A percentile compares a stretch with the other conserved stretches of the same genome.
Evolutionary conservation across 2,888 invertebrate genomes (phyloP).

Genomic region (Sabatieria punctata): DNA sequence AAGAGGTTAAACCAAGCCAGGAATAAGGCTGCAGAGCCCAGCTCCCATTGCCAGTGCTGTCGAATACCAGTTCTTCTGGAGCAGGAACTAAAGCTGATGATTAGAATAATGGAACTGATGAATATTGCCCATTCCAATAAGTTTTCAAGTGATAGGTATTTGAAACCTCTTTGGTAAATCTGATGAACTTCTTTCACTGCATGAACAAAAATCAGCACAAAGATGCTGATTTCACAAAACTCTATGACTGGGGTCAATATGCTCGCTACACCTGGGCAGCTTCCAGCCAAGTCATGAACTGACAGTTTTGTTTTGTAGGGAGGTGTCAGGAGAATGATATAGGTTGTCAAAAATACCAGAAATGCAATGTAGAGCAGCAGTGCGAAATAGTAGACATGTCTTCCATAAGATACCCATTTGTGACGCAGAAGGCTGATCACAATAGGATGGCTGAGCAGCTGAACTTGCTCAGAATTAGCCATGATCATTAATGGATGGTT

Average conservation of each 20-base stretch:
- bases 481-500: conserved; percentile 36
- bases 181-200: conserved; percentile 36
- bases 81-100: conserved; percentile 35
- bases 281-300: too few relatives aligned
- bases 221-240: too few relatives aligned
- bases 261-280: conserved; percentile 8
- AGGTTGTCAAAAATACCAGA: conserved; percentile 36
- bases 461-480: conserved; percentile 33
- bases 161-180: conserved; percentile 33
- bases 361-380: conserved; percentile 36
- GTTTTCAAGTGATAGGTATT: conserved; percentile 38
- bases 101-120: conserved; percentile 35
- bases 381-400: conserved; percentile 38
- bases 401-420: conserved; percentile 39
- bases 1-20: conserved; percentile 36
- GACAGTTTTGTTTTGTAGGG: too few relatives aligned
- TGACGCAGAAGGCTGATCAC: conserved; percentile 36
- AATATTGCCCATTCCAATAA: conserved; percentile 39
- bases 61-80: conserved; percentile 32
- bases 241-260: conserved; percentile 22
- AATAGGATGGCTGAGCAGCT: conserved; percentile 38
- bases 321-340: conserved; percentile 28
- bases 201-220: conserved; percentile 33
- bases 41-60: conserved; percentile 39
- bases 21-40: conserved; percentile 38